Base-by-base conservation (phyloP, 2,888 invertebrate species). In the Phytoseiulus persimilis region DNA sequence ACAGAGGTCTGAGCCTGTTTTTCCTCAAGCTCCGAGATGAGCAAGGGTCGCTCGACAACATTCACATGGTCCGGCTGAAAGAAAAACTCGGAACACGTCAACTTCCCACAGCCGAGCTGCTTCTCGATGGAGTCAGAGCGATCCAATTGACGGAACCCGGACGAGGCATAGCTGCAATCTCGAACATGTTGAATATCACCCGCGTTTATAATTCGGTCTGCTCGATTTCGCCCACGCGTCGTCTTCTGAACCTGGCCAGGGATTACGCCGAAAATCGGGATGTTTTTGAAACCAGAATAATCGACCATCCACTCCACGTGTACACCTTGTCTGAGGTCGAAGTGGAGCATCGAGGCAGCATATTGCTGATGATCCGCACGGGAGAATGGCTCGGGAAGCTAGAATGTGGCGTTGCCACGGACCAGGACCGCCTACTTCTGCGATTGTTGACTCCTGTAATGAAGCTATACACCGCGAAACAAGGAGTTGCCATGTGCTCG, bases 71-170 rank as follows among this genome's bases (percentile, higher is more conserved):
- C 90, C 92, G 93, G 90, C 92, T 94, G 91, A 94, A 94, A 92
- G 93, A 94, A 91, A 94, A 94, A 91, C 92, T 94, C 87, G 94
- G 94, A 31, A 94, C 94, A 0, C 92, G 93, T 89, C 94, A 94
- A 91, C 91, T 94, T 83, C 94, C 94, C 3, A 94, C 94, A 0
- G 94, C 94, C 6, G 94, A 94, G 91, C 92, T 94, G 9, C 92
- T 94, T 11, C 92, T 94, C n/a, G 93, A 94, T 92, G 94, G 94
- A 6, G 91, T 93, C 9, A 91, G 91, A 6, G 94, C 94, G 9
- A 91, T 90, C 87, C 91, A 93, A 92, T 92, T 94, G 18, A 93
- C 93, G 2, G 92, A 92, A 11, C 92, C 92, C 90, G 94, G 94
- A 1, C 91, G 93, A 65, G 94, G 94, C 14, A 93, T 94, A 3